A percentile compares a stretch with the other conserved stretches of the same genome.
Evolutionary conservation across 2,113 vertebrate species (phyloP).

Genomic region (Toxotes chatareus): DNA sequence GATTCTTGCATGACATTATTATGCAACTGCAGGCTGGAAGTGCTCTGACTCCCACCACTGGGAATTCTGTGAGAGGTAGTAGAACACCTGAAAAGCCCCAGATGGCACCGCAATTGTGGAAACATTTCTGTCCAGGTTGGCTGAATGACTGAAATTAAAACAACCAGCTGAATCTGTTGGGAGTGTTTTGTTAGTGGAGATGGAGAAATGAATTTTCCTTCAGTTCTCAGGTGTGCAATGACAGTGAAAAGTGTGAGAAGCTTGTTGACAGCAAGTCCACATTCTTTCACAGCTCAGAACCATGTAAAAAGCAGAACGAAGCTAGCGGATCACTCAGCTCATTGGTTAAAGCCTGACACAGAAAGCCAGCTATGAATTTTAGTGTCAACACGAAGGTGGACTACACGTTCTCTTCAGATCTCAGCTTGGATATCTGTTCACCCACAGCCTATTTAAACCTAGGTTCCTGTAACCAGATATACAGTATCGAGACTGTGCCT

Average conservation of each 20-base stretch:
- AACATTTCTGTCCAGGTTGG: constrained; percentile 29
- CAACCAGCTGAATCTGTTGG: constrained; percentile 31
- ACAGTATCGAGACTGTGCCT: neutral
- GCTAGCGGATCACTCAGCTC: neutral
- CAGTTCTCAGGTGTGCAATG: constrained; percentile 13
- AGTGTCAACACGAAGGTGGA: neutral
- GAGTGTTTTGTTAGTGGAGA: constrained; percentile 13
- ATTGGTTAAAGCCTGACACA: neutral
- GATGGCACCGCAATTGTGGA: constrained; percentile 17
- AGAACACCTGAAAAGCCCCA: constrained; percentile 29
- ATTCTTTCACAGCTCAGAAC: neutral
- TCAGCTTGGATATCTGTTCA: neutral
- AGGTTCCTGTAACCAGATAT: neutral
- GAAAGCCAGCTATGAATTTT: neutral
- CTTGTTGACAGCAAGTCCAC: constrained; percentile 5
- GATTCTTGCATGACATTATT: neutral
- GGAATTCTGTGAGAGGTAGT: neutral
- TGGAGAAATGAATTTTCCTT: constrained; percentile 36
- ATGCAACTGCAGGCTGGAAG: constrained; percentile 13
- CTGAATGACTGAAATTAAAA: constrained; percentile 40
- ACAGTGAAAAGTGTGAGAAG: constrained; percentile 33
- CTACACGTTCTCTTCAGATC: neutral
- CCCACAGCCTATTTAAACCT: neutral
- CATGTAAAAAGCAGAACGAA: neutral
- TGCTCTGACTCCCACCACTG: neutral